These are phyloP conservation scores for Aethes cnicana DNA, from an alignment of 2,888 invertebrate species.

Conservation along the genomic window DNA sequence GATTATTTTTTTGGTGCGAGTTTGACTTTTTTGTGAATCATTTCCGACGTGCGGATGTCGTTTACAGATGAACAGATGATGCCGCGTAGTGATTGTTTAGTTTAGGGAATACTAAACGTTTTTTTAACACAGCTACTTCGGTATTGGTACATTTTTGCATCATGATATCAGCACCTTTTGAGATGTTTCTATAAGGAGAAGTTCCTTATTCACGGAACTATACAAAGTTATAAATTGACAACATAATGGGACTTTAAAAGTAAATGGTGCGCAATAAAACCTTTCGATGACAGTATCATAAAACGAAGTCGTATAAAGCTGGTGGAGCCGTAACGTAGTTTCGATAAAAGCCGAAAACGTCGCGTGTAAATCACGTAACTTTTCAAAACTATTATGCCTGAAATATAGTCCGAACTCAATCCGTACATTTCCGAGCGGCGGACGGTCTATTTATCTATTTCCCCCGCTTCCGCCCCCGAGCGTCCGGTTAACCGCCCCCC, in stretches of 20 bases:
- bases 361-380: constrained; percentile 80
- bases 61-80: constrained; percentile 35
- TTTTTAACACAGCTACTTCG: background rate
- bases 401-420: constrained; percentile 82
- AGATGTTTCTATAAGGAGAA: background rate
- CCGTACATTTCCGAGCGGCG: constrained; percentile 81
- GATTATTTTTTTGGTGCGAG: constrained; percentile 60
- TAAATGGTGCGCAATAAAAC: constrained; percentile 65
- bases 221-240: constrained; percentile 54
- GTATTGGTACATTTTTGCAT: background rate
- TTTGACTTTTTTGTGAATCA: constrained; percentile 51
- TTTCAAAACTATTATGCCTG: constrained; percentile 81
- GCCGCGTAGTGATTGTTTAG: constrained; percentile 16
- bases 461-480: constrained; percentile 81
- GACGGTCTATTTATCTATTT: constrained; percentile 83
- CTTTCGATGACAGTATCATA: constrained; percentile 68
- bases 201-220: constrained; percentile 11
- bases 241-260: constrained; percentile 57
- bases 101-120: background rate
- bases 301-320: constrained; percentile 63
- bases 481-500: constrained; percentile 82
- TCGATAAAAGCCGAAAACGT: constrained; percentile 75
- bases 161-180: background rate
- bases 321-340: constrained; percentile 46
- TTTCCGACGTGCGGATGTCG: constrained; percentile 59